Percentiles rank a stretch among this genome's conserved stretches.
phyloP scores from a whole-genome alignment of 2,888 invertebrate genomes.

The Latrodectus elegans region DNA sequence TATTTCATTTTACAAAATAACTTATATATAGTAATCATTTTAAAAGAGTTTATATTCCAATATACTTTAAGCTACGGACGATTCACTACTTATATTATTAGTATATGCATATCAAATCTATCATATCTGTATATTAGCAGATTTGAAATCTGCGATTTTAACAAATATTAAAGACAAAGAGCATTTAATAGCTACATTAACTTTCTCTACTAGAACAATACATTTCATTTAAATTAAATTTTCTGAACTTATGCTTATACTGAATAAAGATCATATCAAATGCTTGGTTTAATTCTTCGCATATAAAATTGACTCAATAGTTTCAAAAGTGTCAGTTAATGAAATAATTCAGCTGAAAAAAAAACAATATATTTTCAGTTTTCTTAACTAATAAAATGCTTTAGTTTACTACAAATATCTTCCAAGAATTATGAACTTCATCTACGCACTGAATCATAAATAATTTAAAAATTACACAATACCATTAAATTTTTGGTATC shows the following conservation, averaged over 20 bases:
- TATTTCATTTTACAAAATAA: too few relatives aligned
- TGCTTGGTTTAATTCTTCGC: slow-evolving; percentile 14
- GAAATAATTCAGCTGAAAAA: slow-evolving; percentile 18
- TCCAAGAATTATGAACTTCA: neutral
- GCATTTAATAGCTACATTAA: slow-evolving; percentile 27
- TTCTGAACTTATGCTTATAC: slow-evolving; percentile 13
- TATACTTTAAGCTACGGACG: slow-evolving; percentile 25
- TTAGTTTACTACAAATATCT: neutral
- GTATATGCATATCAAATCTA: slow-evolving; percentile 40
- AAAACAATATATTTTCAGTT: slow-evolving; percentile 13
- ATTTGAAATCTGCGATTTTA: slow-evolving; percentile 21
- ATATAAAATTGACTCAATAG: slow-evolving; percentile 28
- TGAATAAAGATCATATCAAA: slow-evolving; percentile 47
- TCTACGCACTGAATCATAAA: neutral
- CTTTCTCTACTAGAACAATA: slow-evolving; percentile 6
- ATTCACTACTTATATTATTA: slow-evolving; percentile 38
- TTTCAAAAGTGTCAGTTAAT: slow-evolving; percentile 39
- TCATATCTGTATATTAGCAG: slow-evolving; percentile 23
- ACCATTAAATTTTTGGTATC: neutral
- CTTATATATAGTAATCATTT: too few relatives aligned
- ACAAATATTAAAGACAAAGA: slow-evolving; percentile 34
- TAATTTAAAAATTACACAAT: neutral
- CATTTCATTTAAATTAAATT: neutral
- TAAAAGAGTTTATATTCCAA: slow-evolving; percentile 9
- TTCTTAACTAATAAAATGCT: neutral